These are phyloP conservation scores for Saccostrea echinata DNA, from an alignment of 1,140 invertebrate species.

Conservation along the genomic window DNA sequence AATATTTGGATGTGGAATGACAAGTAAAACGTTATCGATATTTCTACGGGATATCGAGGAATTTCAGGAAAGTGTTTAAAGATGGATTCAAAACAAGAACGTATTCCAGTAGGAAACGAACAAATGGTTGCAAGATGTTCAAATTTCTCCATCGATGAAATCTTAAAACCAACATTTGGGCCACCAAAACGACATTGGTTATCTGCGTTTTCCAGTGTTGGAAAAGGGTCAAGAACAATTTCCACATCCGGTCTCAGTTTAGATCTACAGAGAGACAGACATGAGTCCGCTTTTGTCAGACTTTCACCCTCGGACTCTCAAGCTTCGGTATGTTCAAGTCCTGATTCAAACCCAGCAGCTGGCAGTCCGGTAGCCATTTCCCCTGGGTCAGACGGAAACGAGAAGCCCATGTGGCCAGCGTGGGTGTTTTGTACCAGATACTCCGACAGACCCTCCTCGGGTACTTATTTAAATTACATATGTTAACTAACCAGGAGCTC, in stretches of 20 bases:
- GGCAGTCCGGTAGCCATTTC: constrained; percentile 37
- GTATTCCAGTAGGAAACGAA: not conserved
- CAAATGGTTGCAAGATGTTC: constrained; percentile 50
- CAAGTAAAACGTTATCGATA: not conserved
- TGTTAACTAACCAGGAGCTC: too few relatives aligned
- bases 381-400: constrained; percentile 31
- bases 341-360: constrained; percentile 22
- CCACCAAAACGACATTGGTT: constrained; percentile 27
- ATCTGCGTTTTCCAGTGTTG: constrained; percentile 32
- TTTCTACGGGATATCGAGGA: not conserved
- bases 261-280: constrained; percentile 37
- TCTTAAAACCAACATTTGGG: constrained; percentile 71
- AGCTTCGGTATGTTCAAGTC: constrained; percentile 20
- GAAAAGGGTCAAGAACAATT: constrained; percentile 20
- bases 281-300: constrained; percentile 34
- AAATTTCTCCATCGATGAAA: constrained; percentile 72
- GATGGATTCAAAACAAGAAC: not conserved
- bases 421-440: constrained; percentile 99
- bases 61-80: not conserved
- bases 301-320: constrained; percentile 46
- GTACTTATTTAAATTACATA: constrained; percentile 82
- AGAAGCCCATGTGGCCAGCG: constrained; percentile 87
- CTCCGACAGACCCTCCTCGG: constrained; percentile 96
- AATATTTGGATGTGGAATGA: not conserved
- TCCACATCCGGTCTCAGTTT: not conserved